Base-by-base conservation (phyloP, 2,797 vertebrate genomes). In the Cossypha dichroa region DNA sequence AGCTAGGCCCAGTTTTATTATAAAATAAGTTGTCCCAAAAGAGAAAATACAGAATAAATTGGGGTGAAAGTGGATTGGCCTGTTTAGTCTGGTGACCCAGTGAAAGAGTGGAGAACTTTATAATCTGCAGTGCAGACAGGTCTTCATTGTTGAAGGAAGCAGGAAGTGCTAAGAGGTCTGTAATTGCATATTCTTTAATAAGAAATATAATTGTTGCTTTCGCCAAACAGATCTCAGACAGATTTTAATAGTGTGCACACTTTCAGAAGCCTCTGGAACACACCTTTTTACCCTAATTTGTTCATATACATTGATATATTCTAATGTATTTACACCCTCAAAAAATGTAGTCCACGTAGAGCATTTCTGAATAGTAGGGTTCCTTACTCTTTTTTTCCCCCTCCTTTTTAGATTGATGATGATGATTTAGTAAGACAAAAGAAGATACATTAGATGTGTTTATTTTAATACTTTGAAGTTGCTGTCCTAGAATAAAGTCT, bases 171-270 rank as follows among this genome's bases (percentile, higher is more conserved):
- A 88, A 90, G 85, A 96, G 63, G 92, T 66, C 80, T 96, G 85
- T 96, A 97, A 96, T 94, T 97, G 94, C 66, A 69, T 93, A 93
- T 96, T 96, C 96, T 95, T 95, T 95, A 95, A 95, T 96, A 96
- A 88, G 79, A 94, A 88, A 88, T 88, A 51, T 97, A 97, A 97
- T 96, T 95, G 96, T 92, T 97, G 92, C 93, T 97, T 95, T 96
- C 3, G 38, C 94, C 83, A 95, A 88, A 85, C 92, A 97, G 82
- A 94, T 88, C 93, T 95, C 88, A 96, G 96, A 96, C 94, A 88
- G 72, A 93, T 94, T 95, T 94, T 96, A 96, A 95, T 96, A 85
- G 91, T 31, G 90, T 78, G 36, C 66, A 59, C 73, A 19, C 66
- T 92, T 5, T 90, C 90, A 90, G 88, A 95, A 92, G 76, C 52